Conservation (phyloP, 1,140 invertebrate species). For the Chelonus insularis region DNA sequence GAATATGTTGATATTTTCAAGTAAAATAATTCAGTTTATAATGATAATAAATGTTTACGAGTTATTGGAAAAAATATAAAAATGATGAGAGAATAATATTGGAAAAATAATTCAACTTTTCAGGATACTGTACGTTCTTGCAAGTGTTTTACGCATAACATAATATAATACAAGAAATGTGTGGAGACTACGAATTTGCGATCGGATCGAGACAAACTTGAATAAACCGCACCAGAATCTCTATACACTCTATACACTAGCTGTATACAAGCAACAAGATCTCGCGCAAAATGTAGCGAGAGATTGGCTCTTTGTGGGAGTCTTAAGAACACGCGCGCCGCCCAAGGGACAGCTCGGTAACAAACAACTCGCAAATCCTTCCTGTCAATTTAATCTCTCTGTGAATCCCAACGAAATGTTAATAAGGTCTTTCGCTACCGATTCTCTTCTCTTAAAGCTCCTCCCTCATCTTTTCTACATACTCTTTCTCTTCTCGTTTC, state of each 20-base stretch:
- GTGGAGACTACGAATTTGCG: background rate
- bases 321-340: slow-evolving; percentile 14
- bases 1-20: too few species aligned
- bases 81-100: too few species aligned
- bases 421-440: slow-evolving; percentile 49
- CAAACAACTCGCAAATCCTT: slow-evolving; percentile 61
- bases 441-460: slow-evolving; percentile 26
- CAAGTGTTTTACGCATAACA: background rate
- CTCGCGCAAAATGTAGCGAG: slow-evolving; percentile 4
- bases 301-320: slow-evolving; percentile 28
- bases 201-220: background rate
- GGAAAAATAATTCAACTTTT: too few species aligned
- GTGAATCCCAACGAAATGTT: slow-evolving; percentile 59
- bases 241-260: too few species aligned
- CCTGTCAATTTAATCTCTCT: slow-evolving; percentile 60
- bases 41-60: too few species aligned
- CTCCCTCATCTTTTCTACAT: slow-evolving; percentile 30
- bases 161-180: background rate
- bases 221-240: too few species aligned
- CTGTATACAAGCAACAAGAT: background rate
- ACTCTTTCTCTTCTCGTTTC: slow-evolving; percentile 12
- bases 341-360: slow-evolving; percentile 39
- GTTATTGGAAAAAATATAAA: too few species aligned
- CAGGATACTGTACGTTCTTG: background rate
- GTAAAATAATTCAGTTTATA: too few species aligned